Percentiles rank a stretch among this genome's conserved stretches.
Evolutionary conservation across 2,113 vertebrate genomes (phyloP).

Genomic region (Notarius quadriscutis): DNA sequence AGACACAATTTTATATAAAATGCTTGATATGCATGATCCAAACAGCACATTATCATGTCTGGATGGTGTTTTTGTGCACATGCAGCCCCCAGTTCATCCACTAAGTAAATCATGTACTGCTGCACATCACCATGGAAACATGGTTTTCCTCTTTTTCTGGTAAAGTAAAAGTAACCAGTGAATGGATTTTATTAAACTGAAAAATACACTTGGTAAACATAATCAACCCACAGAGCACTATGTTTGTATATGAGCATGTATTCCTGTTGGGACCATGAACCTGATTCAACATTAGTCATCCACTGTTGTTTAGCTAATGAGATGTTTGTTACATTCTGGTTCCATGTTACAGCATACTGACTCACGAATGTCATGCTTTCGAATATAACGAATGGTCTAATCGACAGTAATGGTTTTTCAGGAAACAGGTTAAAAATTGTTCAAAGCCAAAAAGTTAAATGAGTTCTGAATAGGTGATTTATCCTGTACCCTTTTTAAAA

Average conservation of each 20-base stretch:
- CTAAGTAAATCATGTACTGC: constrained; percentile 13
- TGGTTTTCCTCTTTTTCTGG: constrained; percentile 37
- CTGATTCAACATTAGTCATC: neutral
- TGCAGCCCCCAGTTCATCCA: constrained; percentile 13
- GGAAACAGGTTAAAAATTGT: neutral
- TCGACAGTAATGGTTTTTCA: neutral
- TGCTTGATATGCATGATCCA: too few relatives aligned
- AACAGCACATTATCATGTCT: neutral
- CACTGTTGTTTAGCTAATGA: neutral
- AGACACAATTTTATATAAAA: too few relatives aligned
- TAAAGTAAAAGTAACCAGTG: constrained; percentile 45
- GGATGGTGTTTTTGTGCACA: constrained; percentile 27
- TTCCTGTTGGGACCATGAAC: neutral
- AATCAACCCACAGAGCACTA: neutral
- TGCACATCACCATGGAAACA: constrained; percentile 52
- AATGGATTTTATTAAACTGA: constrained; percentile 22
- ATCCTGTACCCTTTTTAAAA: neutral
- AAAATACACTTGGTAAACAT: constrained; percentile 5
- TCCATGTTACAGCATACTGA: neutral
- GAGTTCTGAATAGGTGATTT: neutral
- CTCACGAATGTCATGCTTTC: neutral
- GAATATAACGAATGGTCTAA: neutral
- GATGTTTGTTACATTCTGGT: neutral
- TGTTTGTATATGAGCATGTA: neutral
- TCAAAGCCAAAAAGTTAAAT: neutral